A percentile compares a stretch with the other conserved stretches of the same genome.
Evolutionary conservation across 2,797 vertebrate genomes (phyloP).

Genomic region (Anas bahamensis): DNA sequence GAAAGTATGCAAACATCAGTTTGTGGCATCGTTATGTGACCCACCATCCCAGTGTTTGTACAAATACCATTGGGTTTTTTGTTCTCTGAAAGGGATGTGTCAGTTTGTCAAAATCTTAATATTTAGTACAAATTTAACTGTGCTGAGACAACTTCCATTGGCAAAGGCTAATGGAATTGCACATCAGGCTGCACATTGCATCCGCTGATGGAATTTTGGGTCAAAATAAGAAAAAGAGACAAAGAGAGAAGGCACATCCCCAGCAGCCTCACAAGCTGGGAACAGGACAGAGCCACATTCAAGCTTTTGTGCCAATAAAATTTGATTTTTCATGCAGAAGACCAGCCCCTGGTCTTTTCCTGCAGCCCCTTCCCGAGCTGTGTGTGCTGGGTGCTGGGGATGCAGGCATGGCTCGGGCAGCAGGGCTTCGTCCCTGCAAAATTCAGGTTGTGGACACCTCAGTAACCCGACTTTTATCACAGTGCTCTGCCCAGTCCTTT

Average conservation of each 20-base stretch:
- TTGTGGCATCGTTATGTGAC: not conserved
- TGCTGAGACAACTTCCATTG: not conserved
- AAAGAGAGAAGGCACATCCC: not conserved
- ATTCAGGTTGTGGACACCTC: not conserved
- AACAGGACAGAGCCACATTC: not conserved
- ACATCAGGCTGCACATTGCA: not conserved
- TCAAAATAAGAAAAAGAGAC: not conserved
- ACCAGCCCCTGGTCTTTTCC: not conserved
- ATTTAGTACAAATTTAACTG: not conserved
- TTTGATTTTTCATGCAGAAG: slow-evolving; percentile 3
- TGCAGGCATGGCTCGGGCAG: fast-evolving
- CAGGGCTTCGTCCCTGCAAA: not conserved
- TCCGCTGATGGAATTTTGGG: not conserved
- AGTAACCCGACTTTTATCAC: not conserved
- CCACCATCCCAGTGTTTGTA: not conserved
- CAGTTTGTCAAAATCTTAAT: not conserved
- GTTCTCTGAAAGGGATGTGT: not conserved
- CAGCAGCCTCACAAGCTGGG: not conserved
- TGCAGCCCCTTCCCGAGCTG: not conserved
- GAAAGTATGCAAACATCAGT: not conserved
- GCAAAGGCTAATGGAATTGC: not conserved
- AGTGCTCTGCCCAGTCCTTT: not conserved
- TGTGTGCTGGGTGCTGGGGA: not conserved
- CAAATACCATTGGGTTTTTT: not conserved
- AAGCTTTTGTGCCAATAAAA: not conserved